phyloP scores from a whole-genome alignment of 2,888 invertebrate genomes.

The Leptopilina syphax region DNA sequence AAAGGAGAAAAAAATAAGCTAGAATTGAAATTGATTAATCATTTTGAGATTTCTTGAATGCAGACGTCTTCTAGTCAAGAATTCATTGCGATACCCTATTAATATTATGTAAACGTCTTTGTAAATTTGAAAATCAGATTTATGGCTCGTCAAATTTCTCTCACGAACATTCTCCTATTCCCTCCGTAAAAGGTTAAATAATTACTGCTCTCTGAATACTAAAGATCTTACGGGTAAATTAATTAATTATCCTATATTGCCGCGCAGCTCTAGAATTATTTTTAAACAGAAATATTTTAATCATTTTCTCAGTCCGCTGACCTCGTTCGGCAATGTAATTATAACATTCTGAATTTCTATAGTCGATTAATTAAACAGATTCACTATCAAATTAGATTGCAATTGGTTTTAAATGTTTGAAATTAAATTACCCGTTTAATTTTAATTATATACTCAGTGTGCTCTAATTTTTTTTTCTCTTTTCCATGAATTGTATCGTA shows the following conservation, averaged over 20 bases:
- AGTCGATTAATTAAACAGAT: constrained; percentile 17
- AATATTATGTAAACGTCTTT: constrained; percentile 14
- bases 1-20: neutral
- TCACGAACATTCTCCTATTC: constrained; percentile 9
- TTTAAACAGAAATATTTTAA: constrained; percentile 9
- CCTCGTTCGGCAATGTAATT: constrained; percentile 8
- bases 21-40: neutral
- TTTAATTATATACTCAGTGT: neutral
- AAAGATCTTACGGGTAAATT: constrained; percentile 4
- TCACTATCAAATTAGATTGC: neutral
- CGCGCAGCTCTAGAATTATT: neutral
- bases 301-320: constrained; percentile 6
- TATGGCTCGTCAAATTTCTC: constrained; percentile 10
- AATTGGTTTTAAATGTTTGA: constrained; percentile 13
- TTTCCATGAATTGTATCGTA: neutral
- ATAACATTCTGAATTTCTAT: constrained; percentile 16
- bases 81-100: constrained; percentile 5
- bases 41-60: neutral
- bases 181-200: constrained; percentile 21
- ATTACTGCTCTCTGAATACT: constrained; percentile 10
- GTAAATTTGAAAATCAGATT: constrained; percentile 3
- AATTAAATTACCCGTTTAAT: neutral
- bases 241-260: constrained; percentile 13
- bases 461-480: neutral
- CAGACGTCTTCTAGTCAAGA: neutral